Base-by-base conservation (phyloP, 2,888 invertebrate species). In the Parelbella ahira region DNA sequence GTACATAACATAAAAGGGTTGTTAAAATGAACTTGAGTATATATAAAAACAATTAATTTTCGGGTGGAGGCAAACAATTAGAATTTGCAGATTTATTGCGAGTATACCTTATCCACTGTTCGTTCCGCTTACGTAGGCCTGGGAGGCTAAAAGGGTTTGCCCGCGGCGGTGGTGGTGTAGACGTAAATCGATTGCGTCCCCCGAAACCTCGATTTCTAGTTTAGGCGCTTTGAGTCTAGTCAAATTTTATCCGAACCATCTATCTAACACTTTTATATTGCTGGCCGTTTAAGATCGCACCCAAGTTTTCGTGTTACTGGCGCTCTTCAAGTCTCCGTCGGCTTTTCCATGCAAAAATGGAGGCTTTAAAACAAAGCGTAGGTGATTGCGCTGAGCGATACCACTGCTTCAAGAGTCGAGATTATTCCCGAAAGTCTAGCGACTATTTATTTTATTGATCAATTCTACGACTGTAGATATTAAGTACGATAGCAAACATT, bases 41-140 rank as follows among this genome's bases (percentile, higher is more conserved):
- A n/a, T n/a, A n/a, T n/a, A n/a, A n/a, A n/a, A n/a, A n/a, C n/a
- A n/a, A n/a, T n/a, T n/a, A n/a, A n/a, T 20, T 5, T 3, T 3
- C 4, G 20, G 3, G 20, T 5, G 6, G 23, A 5, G 3, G 8
- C 7, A 6, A 29, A n/a, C n/a, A n/a, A n/a, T n/a, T n/a, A n/a
- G 29, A 9, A 12, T 29, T 34, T 18, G 24, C 24, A 18, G 39
- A 39, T 32, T 39, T 32, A 39, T 39, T 30, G 8, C 12, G 7
- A 39, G 24, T 32, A 32, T 32, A 32, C 39, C 30, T 39, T 25
- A 39, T 39, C 39, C 39, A 32, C 32, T 39, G 32, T 39, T 32
- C 32, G 32, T 18, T 5, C 20, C 39, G 32, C 19, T 32, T 33
- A 32, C 25, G 39, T 25, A 32, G 39, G 25, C 13, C 32, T 32